Percentiles rank a stretch among this genome's conserved stretches.
Evolutionary conservation across 2,888 invertebrate genomes (phyloP).

Genomic region (Aromia moschata): DNA sequence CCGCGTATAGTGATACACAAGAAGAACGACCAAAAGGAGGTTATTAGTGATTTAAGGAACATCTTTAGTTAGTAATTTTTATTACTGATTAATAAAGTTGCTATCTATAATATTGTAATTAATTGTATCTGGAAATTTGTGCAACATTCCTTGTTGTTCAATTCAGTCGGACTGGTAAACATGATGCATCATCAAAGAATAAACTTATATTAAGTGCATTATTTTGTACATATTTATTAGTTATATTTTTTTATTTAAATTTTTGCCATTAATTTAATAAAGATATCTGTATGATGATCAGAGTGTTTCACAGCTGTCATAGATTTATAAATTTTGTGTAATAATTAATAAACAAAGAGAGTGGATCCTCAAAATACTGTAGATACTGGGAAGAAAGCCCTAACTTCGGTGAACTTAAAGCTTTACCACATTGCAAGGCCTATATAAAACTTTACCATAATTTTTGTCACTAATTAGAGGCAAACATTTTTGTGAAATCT

Average conservation of each 20-base stretch:
- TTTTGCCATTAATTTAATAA: slow-evolving; percentile 46
- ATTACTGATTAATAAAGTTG: slow-evolving; percentile 20
- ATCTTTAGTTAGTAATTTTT: slow-evolving; percentile 53
- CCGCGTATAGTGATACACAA: slow-evolving; percentile 72
- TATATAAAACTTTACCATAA: too few relatives aligned
- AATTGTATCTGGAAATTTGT: slow-evolving; percentile 36
- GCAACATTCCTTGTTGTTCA: slow-evolving; percentile 46
- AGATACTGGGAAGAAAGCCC: too few relatives aligned
- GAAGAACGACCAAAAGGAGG: slow-evolving; percentile 55
- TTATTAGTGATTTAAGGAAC: slow-evolving; percentile 57
- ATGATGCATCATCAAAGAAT: slow-evolving; percentile 20
- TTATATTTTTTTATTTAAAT: slow-evolving; percentile 48
- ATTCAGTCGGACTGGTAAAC: slow-evolving; percentile 34
- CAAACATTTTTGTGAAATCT: too few relatives aligned
- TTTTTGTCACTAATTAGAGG: too few relatives aligned
- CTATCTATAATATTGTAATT: slow-evolving; percentile 36
- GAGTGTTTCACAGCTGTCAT: too few relatives aligned
- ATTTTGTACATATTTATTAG: slow-evolving; percentile 53
- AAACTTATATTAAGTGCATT: slow-evolving; percentile 42
- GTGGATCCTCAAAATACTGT: too few relatives aligned
- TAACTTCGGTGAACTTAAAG: too few relatives aligned
- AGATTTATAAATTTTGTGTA: too few relatives aligned
- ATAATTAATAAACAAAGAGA: too few relatives aligned
- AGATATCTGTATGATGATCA: slow-evolving; percentile 28
- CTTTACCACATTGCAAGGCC: too few relatives aligned